Evolutionary conservation across 1,140 invertebrate genomes (phyloP).

Genomic region (Chelonus insularis): DNA sequence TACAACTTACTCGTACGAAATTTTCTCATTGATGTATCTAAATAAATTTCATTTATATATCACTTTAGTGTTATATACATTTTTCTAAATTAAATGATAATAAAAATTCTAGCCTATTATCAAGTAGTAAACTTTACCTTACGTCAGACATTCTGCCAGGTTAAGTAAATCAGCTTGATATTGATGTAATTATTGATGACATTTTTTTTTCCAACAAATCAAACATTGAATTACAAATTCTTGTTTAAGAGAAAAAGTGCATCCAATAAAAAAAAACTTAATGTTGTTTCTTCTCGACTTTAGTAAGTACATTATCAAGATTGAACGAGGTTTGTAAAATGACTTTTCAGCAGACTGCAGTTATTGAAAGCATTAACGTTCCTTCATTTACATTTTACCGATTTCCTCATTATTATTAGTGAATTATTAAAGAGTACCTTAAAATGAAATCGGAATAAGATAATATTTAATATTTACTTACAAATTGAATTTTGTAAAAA

Average conservation of each 20-base stretch:
- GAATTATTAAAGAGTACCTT: background rate
- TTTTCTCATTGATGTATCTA: constrained; percentile 1
- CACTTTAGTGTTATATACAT: background rate
- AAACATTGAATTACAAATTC: background rate
- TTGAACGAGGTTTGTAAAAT: constrained; percentile 20
- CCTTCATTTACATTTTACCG: constrained; percentile 8
- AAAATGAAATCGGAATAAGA: background rate
- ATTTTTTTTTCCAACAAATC: too few relatives aligned
- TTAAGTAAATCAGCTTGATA: too few relatives aligned
- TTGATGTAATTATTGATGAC: too few relatives aligned
- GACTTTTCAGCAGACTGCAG: constrained; percentile 5
- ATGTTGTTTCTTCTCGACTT: constrained; percentile 9
- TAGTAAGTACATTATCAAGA: constrained; percentile 22
- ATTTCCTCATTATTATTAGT: constrained; percentile 4
- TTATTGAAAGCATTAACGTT: background rate
- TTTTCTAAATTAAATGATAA: too few relatives aligned
- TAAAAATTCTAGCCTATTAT: too few relatives aligned
- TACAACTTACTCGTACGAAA: background rate
- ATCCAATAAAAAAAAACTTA: background rate
- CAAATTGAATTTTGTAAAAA: too few relatives aligned
- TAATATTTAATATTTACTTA: background rate
- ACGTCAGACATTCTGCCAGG: too few relatives aligned
- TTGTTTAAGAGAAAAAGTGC: background rate
- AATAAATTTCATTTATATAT: background rate
- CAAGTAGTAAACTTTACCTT: too few relatives aligned